A percentile compares a stretch with the other conserved stretches of the same genome.
Evolutionary conservation across 2,888 invertebrate genomes (phyloP).

Genomic region (Nemotelus nigrinus): DNA sequence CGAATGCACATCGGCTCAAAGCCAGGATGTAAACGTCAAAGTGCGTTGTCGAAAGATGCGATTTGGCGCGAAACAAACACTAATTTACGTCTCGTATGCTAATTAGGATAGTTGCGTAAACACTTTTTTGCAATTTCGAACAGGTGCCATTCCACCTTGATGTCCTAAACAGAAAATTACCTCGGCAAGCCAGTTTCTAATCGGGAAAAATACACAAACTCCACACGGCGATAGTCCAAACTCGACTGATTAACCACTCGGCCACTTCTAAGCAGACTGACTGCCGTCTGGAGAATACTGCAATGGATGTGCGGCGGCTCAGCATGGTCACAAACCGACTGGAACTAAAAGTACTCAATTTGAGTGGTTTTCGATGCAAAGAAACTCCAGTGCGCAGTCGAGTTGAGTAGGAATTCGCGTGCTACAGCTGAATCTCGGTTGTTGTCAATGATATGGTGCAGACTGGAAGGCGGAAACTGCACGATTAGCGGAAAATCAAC

Average conservation of each 20-base stretch:
- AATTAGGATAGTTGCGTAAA: too few relatives aligned
- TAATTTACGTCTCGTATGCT: too few relatives aligned
- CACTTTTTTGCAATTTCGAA: too few relatives aligned
- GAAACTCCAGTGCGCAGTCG: not conserved
- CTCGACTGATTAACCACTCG: slow-evolving; percentile 16
- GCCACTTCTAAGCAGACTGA: slow-evolving; percentile 15
- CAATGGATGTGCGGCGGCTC: not conserved
- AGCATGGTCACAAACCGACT: slow-evolving; percentile 16
- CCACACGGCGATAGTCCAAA: not conserved
- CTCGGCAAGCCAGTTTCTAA: too few relatives aligned
- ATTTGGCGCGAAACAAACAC: too few relatives aligned
- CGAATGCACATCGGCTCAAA: not conserved
- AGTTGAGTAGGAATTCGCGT: not conserved
- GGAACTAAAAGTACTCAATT: not conserved
- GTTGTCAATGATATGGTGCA: not conserved
- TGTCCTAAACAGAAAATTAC: too few relatives aligned
- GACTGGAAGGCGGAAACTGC: not conserved
- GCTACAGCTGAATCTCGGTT: slow-evolving; percentile 13
- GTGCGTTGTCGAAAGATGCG: too few relatives aligned
- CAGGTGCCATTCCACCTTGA: too few relatives aligned
- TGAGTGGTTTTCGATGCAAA: not conserved
- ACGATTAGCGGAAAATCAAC: slow-evolving; percentile 11
- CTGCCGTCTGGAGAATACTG: not conserved
- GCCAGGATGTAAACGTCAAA: too few relatives aligned
- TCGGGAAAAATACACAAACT: too few relatives aligned